Percentiles rank a stretch among this genome's conserved stretches.
phyloP scores from a whole-genome alignment of 2,113 vertebrate genomes.

The Centropus bengalensis region DNA sequence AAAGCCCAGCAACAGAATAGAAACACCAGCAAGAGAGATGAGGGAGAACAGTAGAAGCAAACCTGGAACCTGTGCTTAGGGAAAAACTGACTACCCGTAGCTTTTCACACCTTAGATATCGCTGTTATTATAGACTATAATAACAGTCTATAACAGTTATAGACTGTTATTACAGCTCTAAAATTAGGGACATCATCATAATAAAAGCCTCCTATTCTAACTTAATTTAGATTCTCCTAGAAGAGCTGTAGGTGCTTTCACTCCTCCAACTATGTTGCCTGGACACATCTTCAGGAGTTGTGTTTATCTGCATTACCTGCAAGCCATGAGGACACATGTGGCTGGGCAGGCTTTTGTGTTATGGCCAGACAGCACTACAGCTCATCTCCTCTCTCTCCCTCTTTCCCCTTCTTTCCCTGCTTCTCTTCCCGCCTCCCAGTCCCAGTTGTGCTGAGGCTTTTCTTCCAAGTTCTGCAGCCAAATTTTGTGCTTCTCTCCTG shows the following conservation, averaged over 20 bases:
- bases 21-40: neutral
- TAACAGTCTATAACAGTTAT: no score
- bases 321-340: neutral
- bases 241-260: neutral
- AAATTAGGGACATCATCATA: neutral
- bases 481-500: neutral
- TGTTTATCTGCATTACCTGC: neutral
- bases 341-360: neutral
- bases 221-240: neutral
- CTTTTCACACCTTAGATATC: neutral
- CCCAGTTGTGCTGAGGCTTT: neutral
- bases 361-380: neutral
- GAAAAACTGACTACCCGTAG: neutral
- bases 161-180: neutral
- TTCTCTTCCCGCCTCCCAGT: neutral
- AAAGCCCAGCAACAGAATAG: neutral
- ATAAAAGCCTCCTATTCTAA: neutral
- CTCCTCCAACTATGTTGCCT: neutral
- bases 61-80: neutral
- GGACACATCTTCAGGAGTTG: neutral
- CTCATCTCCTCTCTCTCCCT: neutral
- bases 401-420: neutral
- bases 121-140: neutral
- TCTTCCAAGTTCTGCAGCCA: constrained; percentile 1
- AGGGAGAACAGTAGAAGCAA: neutral